phyloP scores from a whole-genome alignment of 2,888 invertebrate species.

The Tupiocoris notatus region DNA sequence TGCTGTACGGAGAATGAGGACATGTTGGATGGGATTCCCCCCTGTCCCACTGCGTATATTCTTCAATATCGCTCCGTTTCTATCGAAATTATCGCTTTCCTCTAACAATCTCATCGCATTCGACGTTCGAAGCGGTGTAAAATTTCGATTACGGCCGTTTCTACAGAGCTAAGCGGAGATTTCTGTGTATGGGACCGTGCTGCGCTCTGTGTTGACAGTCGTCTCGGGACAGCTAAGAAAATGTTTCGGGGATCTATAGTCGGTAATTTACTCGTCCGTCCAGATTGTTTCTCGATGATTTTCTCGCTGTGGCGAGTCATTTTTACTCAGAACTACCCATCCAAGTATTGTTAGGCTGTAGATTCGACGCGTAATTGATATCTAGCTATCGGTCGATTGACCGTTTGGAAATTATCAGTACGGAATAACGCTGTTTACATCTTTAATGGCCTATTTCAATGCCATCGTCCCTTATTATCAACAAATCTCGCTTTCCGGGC shows the following conservation, averaged over 20 bases:
- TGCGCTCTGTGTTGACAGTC: conserved; percentile 79
- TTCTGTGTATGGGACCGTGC: conserved; percentile 57
- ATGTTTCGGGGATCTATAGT: neutral
- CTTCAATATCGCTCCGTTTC: conserved; percentile 14
- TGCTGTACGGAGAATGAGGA: conserved; percentile 54
- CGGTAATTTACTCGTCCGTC: neutral
- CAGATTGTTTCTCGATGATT: neutral
- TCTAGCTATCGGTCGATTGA: neutral
- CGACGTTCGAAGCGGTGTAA: neutral
- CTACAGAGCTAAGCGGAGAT: neutral
- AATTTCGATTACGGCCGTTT: neutral
- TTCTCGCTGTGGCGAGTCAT: no score
- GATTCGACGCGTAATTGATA: neutral
- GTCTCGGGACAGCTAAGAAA: neutral
- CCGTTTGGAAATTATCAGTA: conserved; percentile 42
- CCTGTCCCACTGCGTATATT: conserved; percentile 30
- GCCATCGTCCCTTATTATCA: conserved; percentile 44
- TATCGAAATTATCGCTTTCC: neutral
- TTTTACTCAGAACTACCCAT: neutral
- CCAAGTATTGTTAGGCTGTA: no score
- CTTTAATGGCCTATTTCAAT: conserved; percentile 49
- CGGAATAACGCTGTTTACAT: conserved; percentile 49
- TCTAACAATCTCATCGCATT: neutral
- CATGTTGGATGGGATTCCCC: conserved; percentile 57
- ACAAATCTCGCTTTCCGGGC: no score